A percentile compares a stretch with the other conserved stretches of the same genome.
Conservation (phyloP, 2,797 vertebrate genomes). For the Protosalanx chinensis region DNA sequence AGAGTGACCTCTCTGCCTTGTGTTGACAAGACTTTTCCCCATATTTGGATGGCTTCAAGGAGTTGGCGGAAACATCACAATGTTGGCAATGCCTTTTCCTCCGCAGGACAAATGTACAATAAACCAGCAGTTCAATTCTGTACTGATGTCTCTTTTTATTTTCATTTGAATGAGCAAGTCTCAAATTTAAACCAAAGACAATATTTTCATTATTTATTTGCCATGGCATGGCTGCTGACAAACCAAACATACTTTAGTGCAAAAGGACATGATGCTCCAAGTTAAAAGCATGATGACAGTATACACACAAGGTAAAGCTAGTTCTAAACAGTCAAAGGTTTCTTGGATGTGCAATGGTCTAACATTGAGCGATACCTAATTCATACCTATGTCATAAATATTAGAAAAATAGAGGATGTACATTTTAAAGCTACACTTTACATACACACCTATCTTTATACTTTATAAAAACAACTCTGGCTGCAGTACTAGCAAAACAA, state of each 20-base stretch:
- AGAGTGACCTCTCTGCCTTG: slow-evolving; percentile 65
- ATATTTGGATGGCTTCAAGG: neutral
- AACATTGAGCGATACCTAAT: neutral
- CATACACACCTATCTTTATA: neutral
- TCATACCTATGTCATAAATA: neutral
- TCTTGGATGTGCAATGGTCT: neutral
- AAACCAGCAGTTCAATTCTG: slow-evolving; percentile 17
- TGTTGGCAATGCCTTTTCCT: slow-evolving; percentile 9
- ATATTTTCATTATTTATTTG: neutral
- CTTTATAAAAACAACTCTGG: neutral
- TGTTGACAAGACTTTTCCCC: slow-evolving; percentile 48
- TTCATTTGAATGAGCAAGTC: slow-evolving; percentile 12
- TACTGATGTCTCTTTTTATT: slow-evolving; percentile 20
- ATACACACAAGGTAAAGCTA: neutral
- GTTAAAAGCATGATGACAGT: neutral
- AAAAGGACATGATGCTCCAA: neutral
- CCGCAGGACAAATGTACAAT: slow-evolving; percentile 22
- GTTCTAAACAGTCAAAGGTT: neutral
- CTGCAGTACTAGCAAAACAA: neutral
- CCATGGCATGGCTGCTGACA: neutral
- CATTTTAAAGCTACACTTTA: too few relatives aligned
- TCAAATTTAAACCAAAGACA: neutral
- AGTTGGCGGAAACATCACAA: neutral
- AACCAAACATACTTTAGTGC: neutral
- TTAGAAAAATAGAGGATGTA: too few relatives aligned